Conservation (phyloP, 2,888 invertebrate genomes). For the Morpho helenor region DNA sequence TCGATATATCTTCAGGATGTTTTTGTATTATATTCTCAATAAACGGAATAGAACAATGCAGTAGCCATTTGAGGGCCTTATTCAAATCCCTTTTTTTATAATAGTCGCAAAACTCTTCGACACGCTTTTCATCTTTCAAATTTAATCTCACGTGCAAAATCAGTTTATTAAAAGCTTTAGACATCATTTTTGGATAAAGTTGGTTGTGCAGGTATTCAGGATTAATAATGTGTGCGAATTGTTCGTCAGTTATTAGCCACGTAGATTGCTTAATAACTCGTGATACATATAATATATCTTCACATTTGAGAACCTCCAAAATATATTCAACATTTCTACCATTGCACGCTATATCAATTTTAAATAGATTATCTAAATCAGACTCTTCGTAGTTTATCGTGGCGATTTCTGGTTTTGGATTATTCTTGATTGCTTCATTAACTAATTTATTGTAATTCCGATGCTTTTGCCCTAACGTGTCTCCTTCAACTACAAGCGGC, state of each 20-base stretch:
- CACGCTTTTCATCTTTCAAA: constrained; percentile 48
- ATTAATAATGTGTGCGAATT: constrained; percentile 53
- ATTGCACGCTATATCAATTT: constrained; percentile 51
- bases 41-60: constrained; percentile 48
- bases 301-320: constrained; percentile 45
- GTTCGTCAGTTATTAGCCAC: constrained; percentile 53
- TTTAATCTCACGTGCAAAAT: constrained; percentile 48
- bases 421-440: constrained; percentile 32
- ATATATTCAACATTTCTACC: constrained; percentile 48
- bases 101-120: constrained; percentile 52
- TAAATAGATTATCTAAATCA: constrained; percentile 48
- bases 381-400: constrained; percentile 34
- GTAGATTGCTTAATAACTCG: constrained; percentile 49
- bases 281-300: constrained; percentile 55
- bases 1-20: constrained; percentile 16
- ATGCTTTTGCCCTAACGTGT: constrained; percentile 47
- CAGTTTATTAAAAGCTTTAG: constrained; percentile 50
- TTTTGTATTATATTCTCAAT: constrained; percentile 41
- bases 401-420: constrained; percentile 23
- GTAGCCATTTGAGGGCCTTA: constrained; percentile 52
- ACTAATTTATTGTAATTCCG: constrained; percentile 43
- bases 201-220: constrained; percentile 47
- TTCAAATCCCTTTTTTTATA: constrained; percentile 35
- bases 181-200: constrained; percentile 50
- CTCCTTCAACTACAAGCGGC: constrained; percentile 37